Evolutionary conservation across 2,797 vertebrate genomes (phyloP), one percentile per base, ranked within the genome.

Genomic region (Australoheros facetus): DNA sequence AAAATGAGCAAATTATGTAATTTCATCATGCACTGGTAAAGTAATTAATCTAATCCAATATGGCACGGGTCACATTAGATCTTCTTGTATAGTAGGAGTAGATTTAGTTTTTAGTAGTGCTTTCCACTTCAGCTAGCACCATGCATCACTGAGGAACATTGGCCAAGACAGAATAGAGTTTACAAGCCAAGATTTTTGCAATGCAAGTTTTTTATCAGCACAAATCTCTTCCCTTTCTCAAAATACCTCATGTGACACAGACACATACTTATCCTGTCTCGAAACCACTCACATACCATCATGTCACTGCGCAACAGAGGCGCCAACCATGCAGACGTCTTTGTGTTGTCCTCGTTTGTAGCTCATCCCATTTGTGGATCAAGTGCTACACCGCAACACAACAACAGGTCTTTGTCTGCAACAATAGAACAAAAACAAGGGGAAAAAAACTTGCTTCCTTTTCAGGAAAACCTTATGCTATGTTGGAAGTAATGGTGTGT

Each of bases 391-490:
- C 88, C 88, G 75, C 90, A 89, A 80, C 82, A 82, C 76, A 73
- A 89, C 90, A 89, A 70, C 69, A 56, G 26, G 42, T 53, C 84
- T 88, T 90, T 92, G 89, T 92, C 45, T 87, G 75, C 77, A 75
- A 86, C 83, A 85, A 82, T 55, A 45, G 80, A 78, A 74, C 17
- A 32, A 60, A 82, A 48, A 17, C 39, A 42, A 42, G 11, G 4
- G 2, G 4, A 39, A 39, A 39, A 42, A 13, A 42, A 13, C 11
- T 56, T 85, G 84, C 82, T 34, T 28, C 23, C 55, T 62, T 53
- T 70, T 74, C 88, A 81, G 78, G 75, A 88, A 90, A 89, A 89
- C n/a, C 69, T 87, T 71, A 81, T 45, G 85, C 89, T 55, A 4
- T 51, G 34, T 76, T 87, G 79, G 78, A 81, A 81, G 83, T 84